Conservation (phyloP, 2,113 vertebrate genomes). For the Bucco capensis region DNA sequence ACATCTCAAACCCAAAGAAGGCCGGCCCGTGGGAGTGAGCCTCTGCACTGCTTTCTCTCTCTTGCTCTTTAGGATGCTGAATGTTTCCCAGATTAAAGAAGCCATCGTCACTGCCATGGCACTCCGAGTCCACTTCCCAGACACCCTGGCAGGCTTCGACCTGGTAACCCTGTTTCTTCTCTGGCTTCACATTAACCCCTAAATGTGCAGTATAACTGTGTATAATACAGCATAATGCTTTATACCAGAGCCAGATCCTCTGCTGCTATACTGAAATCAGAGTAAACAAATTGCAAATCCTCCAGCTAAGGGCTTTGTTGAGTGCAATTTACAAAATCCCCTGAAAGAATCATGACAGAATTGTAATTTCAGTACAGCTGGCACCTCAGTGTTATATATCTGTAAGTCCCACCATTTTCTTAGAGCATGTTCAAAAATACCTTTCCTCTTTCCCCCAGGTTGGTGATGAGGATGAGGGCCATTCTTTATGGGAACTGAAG, state of each 20-base stretch:
- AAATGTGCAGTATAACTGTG: neutral
- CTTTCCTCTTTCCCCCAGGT: constrained; percentile 72
- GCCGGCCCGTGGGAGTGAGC: neutral
- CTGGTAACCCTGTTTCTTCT: constrained; percentile 74
- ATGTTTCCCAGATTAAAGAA: constrained; percentile 62
- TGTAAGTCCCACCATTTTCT: neutral
- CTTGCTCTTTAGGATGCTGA: constrained; percentile 70
- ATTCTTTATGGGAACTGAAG: constrained; percentile 80
- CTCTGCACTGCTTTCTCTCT: constrained; percentile 10
- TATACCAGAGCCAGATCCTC: neutral
- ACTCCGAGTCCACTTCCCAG: constrained; percentile 78
- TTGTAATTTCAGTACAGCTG: neutral
- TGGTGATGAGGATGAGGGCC: constrained; percentile 85
- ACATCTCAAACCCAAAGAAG: neutral
- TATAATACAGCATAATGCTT: neutral
- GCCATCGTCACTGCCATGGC: constrained; percentile 74
- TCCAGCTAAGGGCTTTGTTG: neutral
- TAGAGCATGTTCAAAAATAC: neutral
- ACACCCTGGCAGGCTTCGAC: constrained; percentile 87
- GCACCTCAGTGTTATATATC: neutral
- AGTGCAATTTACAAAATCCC: neutral
- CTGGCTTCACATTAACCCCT: neutral
- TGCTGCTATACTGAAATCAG: neutral
- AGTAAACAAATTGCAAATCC: neutral
- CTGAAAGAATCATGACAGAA: neutral